These are phyloP conservation scores for Phrixothrix hirtus DNA, from an alignment of 2,888 invertebrate genomes.

Conservation along the genomic window DNA sequence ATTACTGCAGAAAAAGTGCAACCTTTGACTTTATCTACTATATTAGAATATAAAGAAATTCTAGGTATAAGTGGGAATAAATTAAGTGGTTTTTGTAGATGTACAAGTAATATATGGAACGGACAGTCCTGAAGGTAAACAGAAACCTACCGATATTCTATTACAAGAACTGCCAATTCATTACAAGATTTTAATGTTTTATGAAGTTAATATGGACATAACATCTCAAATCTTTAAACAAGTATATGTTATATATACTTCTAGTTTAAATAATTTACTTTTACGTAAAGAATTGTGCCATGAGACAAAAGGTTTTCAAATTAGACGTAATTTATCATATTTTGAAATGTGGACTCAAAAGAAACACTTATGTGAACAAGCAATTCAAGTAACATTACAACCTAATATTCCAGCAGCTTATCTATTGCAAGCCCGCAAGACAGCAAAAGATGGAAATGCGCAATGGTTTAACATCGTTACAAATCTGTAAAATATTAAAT, in stretches of 20 bases:
- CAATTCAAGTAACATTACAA: constrained; percentile 75
- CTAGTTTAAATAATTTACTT: constrained; percentile 90
- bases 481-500: constrained; percentile 74
- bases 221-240: constrained; percentile 85
- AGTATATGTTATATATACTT: constrained; percentile 91
- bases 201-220: constrained; percentile 81
- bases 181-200: constrained; percentile 66
- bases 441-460: constrained; percentile 96
- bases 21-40: constrained; percentile 81
- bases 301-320: constrained; percentile 97
- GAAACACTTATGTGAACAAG: constrained; percentile 65
- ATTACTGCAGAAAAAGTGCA: constrained; percentile 61
- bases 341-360: constrained; percentile 94
- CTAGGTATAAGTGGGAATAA: constrained; percentile 66
- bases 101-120: constrained; percentile 46
- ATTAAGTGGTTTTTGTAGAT: constrained; percentile 54
- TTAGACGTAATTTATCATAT: constrained; percentile 90
- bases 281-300: constrained; percentile 95
- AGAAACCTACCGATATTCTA: constrained; percentile 66
- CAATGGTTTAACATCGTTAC: constrained; percentile 82
- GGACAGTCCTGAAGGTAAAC: constrained; percentile 47
- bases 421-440: constrained; percentile 90
- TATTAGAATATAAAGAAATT: constrained; percentile 92
- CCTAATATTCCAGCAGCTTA: constrained; percentile 96
- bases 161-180: constrained; percentile 71